phyloP scores from a whole-genome alignment of 2,888 invertebrate species.

The Parelbella ahira region DNA sequence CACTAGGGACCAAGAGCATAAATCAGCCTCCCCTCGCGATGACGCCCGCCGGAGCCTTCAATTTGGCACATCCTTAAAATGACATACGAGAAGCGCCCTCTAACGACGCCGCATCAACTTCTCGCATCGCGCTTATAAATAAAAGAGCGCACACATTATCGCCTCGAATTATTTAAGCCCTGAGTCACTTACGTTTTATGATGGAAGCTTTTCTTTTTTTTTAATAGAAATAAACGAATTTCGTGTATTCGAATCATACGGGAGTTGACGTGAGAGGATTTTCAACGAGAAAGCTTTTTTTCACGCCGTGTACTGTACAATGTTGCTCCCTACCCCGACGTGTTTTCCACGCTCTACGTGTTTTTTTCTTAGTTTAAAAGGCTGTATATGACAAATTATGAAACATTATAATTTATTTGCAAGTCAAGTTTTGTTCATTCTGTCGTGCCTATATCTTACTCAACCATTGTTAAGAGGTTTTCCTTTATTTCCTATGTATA shows the following conservation, averaged over 20 bases:
- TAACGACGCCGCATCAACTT: constrained; percentile 54
- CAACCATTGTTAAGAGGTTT: too few relatives aligned
- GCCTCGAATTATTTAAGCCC: constrained; percentile 26
- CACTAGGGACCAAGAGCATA: constrained; percentile 55
- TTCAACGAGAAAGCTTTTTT: constrained; percentile 5
- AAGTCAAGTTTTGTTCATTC: too few relatives aligned
- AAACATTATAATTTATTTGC: too few relatives aligned
- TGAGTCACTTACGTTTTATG: constrained; percentile 21
- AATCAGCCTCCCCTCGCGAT: constrained; percentile 76
- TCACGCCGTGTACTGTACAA: too few relatives aligned
- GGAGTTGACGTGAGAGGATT: constrained; percentile 7
- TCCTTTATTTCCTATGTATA: too few relatives aligned
- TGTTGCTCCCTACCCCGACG: too few relatives aligned
- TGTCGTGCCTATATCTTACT: too few relatives aligned
- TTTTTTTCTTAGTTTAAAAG: too few relatives aligned
- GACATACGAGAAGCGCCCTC: constrained; percentile 75
- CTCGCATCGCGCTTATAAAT: constrained; percentile 47
- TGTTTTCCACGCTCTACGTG: too few relatives aligned
- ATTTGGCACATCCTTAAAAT: constrained; percentile 81
- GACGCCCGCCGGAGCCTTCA: constrained; percentile 75
- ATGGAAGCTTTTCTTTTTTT: constrained; percentile 15
- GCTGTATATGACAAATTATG: too few relatives aligned
- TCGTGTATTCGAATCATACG: constrained; percentile 15
- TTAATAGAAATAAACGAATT: constrained; percentile 22
- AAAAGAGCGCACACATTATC: constrained; percentile 46